These are phyloP conservation scores for Cassiopea andromeda DNA, from an alignment of 30 jellyfish, hydroid and myxozoan species.

Conservation along the genomic window DNA sequence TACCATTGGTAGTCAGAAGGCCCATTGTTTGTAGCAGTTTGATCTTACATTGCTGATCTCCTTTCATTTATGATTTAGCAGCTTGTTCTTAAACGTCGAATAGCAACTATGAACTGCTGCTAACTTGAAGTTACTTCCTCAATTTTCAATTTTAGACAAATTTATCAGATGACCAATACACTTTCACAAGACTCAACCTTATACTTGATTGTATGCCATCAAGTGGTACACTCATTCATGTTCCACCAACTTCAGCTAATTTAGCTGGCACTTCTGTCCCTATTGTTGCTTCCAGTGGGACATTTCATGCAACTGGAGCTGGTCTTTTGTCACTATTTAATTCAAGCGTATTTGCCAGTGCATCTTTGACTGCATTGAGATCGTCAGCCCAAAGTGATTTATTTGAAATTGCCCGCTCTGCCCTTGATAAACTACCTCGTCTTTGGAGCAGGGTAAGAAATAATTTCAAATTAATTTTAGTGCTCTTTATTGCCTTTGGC, in stretches of 20 bases:
- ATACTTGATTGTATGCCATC: conserved; percentile 76
- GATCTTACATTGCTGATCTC: too few relatives aligned
- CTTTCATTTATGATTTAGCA: too few relatives aligned
- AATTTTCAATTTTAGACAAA: conserved; percentile 46
- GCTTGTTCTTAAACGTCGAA: too few relatives aligned
- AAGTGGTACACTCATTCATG: conserved; percentile 61
- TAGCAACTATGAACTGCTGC: too few relatives aligned
- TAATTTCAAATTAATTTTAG: too few relatives aligned
- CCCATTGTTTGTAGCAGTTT: too few relatives aligned
- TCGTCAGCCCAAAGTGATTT: conserved; percentile 57
- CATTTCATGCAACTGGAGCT: conserved; percentile 74
- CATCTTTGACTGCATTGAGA: conserved; percentile 70
- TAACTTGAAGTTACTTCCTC: background rate
- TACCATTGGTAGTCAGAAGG: too few relatives aligned
- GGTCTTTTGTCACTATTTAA: conserved; percentile 52
- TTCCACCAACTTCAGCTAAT: conserved; percentile 29
- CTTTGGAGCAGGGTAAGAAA: conserved; percentile 88
- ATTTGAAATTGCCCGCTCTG: conserved; percentile 56
- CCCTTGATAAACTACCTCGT: conserved; percentile 79
- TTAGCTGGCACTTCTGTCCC: conserved; percentile 60
- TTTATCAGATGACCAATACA: conserved; percentile 67
- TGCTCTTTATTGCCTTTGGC: too few relatives aligned
- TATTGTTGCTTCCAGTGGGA: conserved; percentile 73
- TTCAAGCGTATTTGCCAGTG: conserved; percentile 73
- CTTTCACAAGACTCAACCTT: conserved; percentile 58